Evolutionary conservation across 2,888 invertebrate genomes (phyloP), one percentile per base, ranked within the genome.

Genomic region (Phalera bucephala): DNA sequence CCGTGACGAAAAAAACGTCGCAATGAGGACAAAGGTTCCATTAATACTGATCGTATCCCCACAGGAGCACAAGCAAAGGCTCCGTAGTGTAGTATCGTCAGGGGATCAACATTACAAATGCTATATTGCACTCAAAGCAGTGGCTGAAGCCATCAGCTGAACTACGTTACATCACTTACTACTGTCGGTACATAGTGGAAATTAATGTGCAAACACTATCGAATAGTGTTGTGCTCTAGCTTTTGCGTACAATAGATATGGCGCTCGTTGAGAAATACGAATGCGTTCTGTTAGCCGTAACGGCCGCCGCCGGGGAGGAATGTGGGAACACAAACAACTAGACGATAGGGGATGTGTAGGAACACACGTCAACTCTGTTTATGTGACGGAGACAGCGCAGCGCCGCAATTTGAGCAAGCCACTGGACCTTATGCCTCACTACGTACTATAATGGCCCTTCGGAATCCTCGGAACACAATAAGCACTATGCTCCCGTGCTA

Each of bases 331-430:
- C 62, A 56, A 58, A 62, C 60, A 65, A 46, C 47, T 35, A 39
- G 30, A 44, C 38, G 34, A 57, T 53, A 52, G 48, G 50, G 36
- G 42, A 53, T 45, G 50, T 48, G 48, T 45, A 52, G 46, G 35
- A 46, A 37, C 42, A 41, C 14, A 38, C 34, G 33, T 36, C 35
- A 51, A 45, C 44, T 45, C 54, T 46, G 49, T 63, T 58, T 60
- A 58, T 63, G 54, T 54, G 53, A 59, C 42, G 49, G 41, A 46
- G 51, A 46, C 50, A 55, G 40, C 48, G 45, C 52, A 60, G 54
- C 56, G 50, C 52, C 58, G 36, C 53, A 64, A 71, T 69, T 68
- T 62, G 63, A 67, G 52, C 51, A 55, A 56, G 42, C 40, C 36
- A 40, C 43, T 47, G 52, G 56, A 56, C 51, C 54, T 58, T 53